These are phyloP conservation scores for Noturus placidus DNA, from an alignment of 2,113 vertebrate genomes.

Conservation along the genomic window DNA sequence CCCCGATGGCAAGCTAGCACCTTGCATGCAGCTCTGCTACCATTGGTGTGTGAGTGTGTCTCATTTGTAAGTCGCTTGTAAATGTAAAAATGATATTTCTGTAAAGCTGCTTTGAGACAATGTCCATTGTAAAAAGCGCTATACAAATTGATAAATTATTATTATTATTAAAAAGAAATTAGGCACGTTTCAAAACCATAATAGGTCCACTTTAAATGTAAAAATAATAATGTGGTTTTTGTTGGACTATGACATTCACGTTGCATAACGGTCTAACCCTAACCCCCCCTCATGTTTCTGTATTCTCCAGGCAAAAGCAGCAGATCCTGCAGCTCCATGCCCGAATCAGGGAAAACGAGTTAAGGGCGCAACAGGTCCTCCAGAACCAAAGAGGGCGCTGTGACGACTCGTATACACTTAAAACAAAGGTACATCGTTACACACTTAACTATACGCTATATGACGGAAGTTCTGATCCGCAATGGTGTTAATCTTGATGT, in stretches of 20 bases:
- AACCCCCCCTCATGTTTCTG: not conserved
- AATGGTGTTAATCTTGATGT: not conserved
- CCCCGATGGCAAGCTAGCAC: too few species aligned
- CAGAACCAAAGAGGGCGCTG: constrained; percentile 78
- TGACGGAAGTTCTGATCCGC: not conserved
- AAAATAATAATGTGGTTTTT: not conserved
- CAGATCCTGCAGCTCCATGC: constrained; percentile 89
- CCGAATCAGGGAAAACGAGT: constrained; percentile 87
- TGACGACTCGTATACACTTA: constrained; percentile 73
- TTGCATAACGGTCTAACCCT: not conserved
- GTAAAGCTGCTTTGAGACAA: too few species aligned
- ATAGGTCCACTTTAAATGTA: not conserved
- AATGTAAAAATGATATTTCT: too few species aligned
- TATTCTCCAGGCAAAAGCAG: constrained; percentile 86
- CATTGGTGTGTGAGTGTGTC: too few species aligned
- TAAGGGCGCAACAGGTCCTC: constrained; percentile 83
- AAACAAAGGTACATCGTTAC: constrained; percentile 75
- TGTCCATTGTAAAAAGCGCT: too few species aligned
- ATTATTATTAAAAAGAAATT: too few species aligned
- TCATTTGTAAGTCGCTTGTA: too few species aligned
- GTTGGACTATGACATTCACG: not conserved
- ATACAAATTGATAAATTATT: too few species aligned
- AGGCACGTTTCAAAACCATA: too few species aligned
- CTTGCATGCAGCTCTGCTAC: too few species aligned
- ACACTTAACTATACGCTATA: too few species aligned